Percentiles rank a stretch among this genome's conserved stretches.
phyloP scores from a whole-genome alignment of 2,888 invertebrate genomes.

The Aleiodes leptofemur region DNA sequence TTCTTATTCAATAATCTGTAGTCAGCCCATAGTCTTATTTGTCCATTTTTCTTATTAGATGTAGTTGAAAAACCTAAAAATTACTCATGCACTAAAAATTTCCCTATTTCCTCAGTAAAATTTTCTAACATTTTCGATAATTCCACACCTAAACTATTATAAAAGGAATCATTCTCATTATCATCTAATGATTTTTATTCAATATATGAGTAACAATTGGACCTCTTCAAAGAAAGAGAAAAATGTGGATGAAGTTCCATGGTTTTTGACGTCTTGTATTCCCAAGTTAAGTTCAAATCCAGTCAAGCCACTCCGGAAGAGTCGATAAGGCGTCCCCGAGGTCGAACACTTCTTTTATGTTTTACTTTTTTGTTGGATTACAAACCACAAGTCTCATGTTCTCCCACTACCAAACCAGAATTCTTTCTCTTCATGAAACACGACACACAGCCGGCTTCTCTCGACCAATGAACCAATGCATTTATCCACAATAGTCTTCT shows the following conservation, averaged over 20 bases:
- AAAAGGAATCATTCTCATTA: no score
- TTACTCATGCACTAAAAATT: no score
- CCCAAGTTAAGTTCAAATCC: neutral
- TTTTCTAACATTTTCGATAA: no score
- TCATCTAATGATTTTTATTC: no score
- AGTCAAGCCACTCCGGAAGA: conserved; percentile 39
- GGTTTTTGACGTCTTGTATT: neutral
- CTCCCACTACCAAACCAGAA: conserved; percentile 24
- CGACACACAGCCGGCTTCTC: conserved; percentile 4
- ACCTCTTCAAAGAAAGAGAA: no score
- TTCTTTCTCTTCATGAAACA: conserved; percentile 18
- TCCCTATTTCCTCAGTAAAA: no score
- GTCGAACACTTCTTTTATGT: conserved; percentile 6
- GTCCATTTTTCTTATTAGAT: no score
- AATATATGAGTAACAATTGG: no score
- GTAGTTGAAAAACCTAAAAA: no score
- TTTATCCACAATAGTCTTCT: conserved; percentile 16
- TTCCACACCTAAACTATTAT: no score
- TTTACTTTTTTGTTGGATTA: conserved; percentile 25
- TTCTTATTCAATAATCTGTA: no score
- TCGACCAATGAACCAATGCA: conserved; percentile 13
- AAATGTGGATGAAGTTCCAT: neutral
- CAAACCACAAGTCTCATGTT: conserved; percentile 16
- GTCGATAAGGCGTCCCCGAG: conserved; percentile 37
- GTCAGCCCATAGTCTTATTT: no score